A percentile compares a stretch with the other conserved stretches of the same genome.
phyloP scores from a whole-genome alignment of 2,888 invertebrate species.

The Xanthia togata region DNA sequence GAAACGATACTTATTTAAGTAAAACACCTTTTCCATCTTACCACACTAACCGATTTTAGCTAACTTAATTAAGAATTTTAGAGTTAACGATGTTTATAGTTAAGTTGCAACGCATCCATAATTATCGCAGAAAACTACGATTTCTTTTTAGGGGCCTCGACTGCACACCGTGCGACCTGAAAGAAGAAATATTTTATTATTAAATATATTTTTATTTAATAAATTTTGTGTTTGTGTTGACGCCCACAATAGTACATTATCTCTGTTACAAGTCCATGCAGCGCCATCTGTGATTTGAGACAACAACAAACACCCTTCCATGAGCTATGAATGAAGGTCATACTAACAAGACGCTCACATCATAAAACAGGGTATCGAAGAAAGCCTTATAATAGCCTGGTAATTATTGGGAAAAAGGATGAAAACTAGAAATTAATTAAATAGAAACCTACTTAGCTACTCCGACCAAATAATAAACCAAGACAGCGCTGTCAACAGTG shows the following conservation, averaged over 20 bases:
- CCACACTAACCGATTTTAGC: background rate
- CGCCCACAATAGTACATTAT: background rate
- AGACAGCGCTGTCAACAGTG: no score
- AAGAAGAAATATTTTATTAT: conserved; percentile 34
- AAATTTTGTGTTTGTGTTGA: background rate
- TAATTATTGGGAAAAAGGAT: background rate
- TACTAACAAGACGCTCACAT: background rate
- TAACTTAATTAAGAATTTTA: background rate
- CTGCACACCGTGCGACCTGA: conserved; percentile 64
- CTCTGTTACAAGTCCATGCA: background rate
- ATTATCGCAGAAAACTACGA: background rate
- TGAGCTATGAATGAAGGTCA: background rate
- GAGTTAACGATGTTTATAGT: background rate
- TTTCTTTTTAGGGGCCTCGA: conserved; percentile 29
- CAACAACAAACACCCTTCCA: background rate
- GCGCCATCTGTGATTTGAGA: conserved; percentile 52
- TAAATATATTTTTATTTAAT: no score
- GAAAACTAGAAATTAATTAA: background rate
- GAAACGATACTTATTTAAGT: background rate
- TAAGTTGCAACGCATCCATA: background rate
- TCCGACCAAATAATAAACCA: no score
- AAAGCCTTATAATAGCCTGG: no score
- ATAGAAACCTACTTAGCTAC: background rate
- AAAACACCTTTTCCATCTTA: background rate
- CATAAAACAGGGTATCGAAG: background rate